Evolutionary conservation across 2,888 invertebrate genomes (phyloP), one percentile per base, ranked within the genome.

Genomic region (Eulithis prunata): DNA sequence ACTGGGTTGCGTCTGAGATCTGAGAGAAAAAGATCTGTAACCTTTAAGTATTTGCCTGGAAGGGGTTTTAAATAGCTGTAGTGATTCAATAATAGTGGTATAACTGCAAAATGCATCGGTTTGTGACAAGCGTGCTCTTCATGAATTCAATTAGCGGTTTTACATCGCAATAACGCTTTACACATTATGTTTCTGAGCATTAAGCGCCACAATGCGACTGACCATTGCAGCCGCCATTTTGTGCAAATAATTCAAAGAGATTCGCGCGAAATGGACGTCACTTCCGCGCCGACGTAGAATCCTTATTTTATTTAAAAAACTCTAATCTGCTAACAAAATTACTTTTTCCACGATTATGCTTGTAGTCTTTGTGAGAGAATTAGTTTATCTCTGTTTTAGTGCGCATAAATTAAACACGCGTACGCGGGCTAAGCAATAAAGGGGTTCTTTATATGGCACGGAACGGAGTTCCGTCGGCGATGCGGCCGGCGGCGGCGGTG

Each of bases 191-290:
- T 78, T 75, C 61, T 61, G 64, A 62, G 62, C 63, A 57, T 62
- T 64, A 72, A 72, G 69, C 76, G 68, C 76, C 76, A 84, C 82
- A 82, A 83, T 80, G 79, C 81, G 82, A 82, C 81, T 84, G 82
- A 82, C 83, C 82, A 78, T 76, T 72, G 71, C 78, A 60, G 75
- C 73, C 80, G 84, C 89, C 88, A 86, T 89, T 89, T 87, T 85
- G 86, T 76, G 80, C 81, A 75, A 88, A 90, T 88, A 87, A 90
- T 89, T 90, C 83, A 89, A 81, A 81, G 86, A 86, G 88, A 86
- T 83, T 86, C 88, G 84, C 87, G 81, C 87, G 83, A 81, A 90
- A 90, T 86, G 89, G 86, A 84, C 80, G 85, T 78, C 81, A 75
- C 76, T 79, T 85, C 84, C 84, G 78, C 75, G 76, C 68, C 76